These are phyloP conservation scores for Alcedo atthis DNA, from an alignment of 2,797 vertebrate species.

Conservation along the genomic window DNA sequence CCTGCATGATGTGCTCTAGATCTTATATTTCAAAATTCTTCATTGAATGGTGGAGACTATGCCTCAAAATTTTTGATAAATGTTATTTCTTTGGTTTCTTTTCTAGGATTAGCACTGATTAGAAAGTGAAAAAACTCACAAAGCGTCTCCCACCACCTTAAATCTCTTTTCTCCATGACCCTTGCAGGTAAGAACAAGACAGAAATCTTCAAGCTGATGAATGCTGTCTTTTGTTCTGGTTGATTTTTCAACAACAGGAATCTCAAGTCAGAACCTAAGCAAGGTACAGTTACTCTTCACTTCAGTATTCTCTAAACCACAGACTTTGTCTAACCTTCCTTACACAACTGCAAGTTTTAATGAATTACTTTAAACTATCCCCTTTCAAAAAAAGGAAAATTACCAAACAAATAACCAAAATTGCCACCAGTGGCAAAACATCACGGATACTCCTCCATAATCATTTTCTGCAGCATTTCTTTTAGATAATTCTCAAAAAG, in stretches of 20 bases:
- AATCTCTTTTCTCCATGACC: not conserved
- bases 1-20: not conserved
- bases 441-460: not conserved
- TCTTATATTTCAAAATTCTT: constrained; percentile 46
- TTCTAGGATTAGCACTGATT: not conserved
- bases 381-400: not conserved
- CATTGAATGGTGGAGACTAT: not conserved
- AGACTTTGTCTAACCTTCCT: not conserved
- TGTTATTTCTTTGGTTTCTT: constrained; percentile 32
- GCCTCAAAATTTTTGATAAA: constrained; percentile 51
- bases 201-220: not conserved
- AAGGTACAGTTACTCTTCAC: not conserved
- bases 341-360: not conserved
- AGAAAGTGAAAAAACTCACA: not conserved
- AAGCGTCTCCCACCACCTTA: not conserved
- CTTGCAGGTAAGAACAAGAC: not conserved
- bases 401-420: not conserved
- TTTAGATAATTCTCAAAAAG: not conserved
- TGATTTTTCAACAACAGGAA: not conserved
- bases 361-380: not conserved
- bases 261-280: not conserved
- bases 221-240: not conserved
- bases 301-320: not conserved
- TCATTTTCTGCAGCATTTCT: not conserved
- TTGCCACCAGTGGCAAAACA: not conserved